phyloP scores from a whole-genome alignment of 2,888 invertebrate species.

The Apodemia mormo region DNA sequence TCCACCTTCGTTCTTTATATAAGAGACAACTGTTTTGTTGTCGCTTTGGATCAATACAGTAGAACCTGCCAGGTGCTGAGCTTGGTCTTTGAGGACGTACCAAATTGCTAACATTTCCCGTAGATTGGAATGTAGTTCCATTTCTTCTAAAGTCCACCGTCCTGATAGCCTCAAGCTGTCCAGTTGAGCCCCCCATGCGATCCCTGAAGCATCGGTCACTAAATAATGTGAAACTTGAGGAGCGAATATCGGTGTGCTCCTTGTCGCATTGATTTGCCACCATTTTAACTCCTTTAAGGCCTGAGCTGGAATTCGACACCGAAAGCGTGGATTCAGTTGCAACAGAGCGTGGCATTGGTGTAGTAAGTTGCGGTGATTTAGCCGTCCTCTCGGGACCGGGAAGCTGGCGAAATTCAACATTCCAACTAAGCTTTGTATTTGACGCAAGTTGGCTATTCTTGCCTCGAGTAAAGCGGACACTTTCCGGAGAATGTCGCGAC shows the following conservation, averaged over 20 bases:
- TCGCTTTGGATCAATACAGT: not conserved
- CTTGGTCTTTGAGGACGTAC: not conserved
- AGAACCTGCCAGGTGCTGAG: not conserved
- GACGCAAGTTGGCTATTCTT: constrained; percentile 25
- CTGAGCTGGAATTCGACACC: not conserved
- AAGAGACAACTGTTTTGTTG: too few relatives aligned
- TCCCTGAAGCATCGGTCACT: too few relatives aligned
- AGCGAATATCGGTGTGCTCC: too few relatives aligned
- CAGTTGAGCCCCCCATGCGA: too few relatives aligned
- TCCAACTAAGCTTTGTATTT: constrained; percentile 38
- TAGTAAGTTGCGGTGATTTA: constrained; percentile 35
- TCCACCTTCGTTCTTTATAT: not conserved
- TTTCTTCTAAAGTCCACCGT: constrained; percentile 45
- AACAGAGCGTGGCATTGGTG: constrained; percentile 1
- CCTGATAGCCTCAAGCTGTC: too few relatives aligned
- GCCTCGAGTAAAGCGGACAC: not conserved
- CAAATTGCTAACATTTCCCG: not conserved
- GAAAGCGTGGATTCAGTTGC: not conserved
- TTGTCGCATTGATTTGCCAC: constrained; percentile 3
- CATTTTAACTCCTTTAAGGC: constrained; percentile 1
- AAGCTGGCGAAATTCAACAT: constrained; percentile 40
- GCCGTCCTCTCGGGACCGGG: constrained; percentile 36
- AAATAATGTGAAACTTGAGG: too few relatives aligned
- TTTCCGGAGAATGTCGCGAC: not conserved
- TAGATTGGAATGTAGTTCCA: not conserved